phyloP scores from a whole-genome alignment of 1,140 invertebrate genomes.

The Pomphorhynchus laevis region DNA sequence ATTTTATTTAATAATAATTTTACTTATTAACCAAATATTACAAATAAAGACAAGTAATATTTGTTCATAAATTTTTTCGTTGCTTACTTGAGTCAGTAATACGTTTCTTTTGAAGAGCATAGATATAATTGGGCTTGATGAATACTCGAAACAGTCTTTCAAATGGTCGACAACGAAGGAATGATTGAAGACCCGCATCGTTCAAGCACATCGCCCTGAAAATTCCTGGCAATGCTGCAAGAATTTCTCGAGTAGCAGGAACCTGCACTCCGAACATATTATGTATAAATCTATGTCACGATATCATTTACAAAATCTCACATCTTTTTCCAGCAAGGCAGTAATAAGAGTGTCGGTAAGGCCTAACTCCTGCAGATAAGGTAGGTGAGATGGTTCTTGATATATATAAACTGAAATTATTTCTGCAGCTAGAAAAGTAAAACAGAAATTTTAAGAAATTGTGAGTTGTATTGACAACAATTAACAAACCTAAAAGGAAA shows the following conservation, averaged over 20 bases:
- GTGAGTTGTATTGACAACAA: conserved; percentile 6
- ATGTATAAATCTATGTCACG: background rate
- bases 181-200: conserved; percentile 37
- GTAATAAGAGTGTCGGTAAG: conserved; percentile 54
- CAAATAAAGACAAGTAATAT: too few species aligned
- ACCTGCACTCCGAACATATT: conserved; percentile 21
- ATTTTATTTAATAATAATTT: too few species aligned
- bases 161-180: conserved; percentile 43
- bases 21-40: too few species aligned
- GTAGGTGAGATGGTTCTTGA: conserved; percentile 51
- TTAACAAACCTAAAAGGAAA: conserved; percentile 30
- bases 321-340: conserved; percentile 47
- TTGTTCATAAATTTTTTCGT: conserved; percentile 15
- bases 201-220: conserved; percentile 60
- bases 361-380: conserved; percentile 39
- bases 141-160: conserved; percentile 41
- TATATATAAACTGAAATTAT: conserved; percentile 64
- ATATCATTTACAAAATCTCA: conserved; percentile 14
- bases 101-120: conserved; percentile 42
- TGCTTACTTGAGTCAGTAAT: conserved; percentile 42
- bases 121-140: conserved; percentile 40
- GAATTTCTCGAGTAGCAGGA: conserved; percentile 47
- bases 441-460: conserved; percentile 1
- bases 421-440: conserved; percentile 31
- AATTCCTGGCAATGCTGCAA: conserved; percentile 51